phyloP scores from a whole-genome alignment of 2,888 invertebrate species.

The Molanna angustata region DNA sequence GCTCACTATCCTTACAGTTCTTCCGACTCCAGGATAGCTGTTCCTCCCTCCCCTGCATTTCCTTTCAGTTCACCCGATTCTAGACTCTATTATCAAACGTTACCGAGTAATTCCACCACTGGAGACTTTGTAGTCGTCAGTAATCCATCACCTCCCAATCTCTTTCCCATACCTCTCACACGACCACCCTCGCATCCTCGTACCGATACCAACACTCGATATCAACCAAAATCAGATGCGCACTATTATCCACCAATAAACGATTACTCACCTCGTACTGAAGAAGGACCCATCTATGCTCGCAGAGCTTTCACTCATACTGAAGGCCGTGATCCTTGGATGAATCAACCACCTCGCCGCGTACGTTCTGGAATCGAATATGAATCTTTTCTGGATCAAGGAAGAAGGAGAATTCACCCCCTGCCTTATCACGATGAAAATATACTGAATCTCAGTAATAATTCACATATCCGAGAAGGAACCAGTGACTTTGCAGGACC shows the following conservation, averaged over 20 bases:
- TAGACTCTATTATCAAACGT: conserved; percentile 8
- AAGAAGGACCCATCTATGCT: conserved; percentile 1
- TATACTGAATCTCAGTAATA: conserved; percentile 28
- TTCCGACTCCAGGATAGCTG: not conserved
- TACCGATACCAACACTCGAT: conserved; percentile 40
- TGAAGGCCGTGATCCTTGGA: conserved; percentile 24
- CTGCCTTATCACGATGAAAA: conserved; percentile 29
- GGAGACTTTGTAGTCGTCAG: not conserved
- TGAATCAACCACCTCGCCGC: conserved; percentile 15
- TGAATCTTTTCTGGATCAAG: conserved; percentile 14
- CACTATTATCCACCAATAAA: conserved; percentile 42
- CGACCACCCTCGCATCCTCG: conserved; percentile 1
- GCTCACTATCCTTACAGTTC: conserved; percentile 10
- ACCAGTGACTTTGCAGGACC: conserved; percentile 20
- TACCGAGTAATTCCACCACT: not conserved
- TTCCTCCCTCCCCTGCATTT: not conserved
- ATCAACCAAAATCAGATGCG: conserved; percentile 47
- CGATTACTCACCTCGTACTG: conserved; percentile 11
- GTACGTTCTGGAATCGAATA: conserved; percentile 9
- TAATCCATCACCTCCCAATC: too few species aligned
- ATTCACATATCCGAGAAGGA: conserved; percentile 24
- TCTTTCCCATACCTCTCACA: not conserved
- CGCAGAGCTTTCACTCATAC: conserved; percentile 10
- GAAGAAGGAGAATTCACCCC: conserved; percentile 20
- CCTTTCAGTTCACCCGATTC: not conserved